Percentiles rank a stretch among this genome's conserved stretches.
These are phyloP conservation scores for Zaprionus capensis DNA, from an alignment of 1,140 invertebrate species.

Conservation along the genomic window DNA sequence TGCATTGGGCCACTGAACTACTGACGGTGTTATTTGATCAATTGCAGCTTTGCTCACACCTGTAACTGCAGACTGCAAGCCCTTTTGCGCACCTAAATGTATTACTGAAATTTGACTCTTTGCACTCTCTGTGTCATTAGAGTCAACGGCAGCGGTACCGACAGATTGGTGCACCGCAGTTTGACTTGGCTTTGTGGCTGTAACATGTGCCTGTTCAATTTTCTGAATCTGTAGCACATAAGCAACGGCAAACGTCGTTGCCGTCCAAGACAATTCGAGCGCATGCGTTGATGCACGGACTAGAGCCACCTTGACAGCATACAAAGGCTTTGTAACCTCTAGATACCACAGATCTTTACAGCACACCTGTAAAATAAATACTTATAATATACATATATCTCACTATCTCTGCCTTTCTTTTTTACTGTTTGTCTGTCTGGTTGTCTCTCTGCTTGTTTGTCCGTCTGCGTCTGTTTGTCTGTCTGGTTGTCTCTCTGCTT, in stretches of 20 bases:
- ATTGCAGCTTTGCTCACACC: background rate
- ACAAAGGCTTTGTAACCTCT: constrained; percentile 96
- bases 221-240: constrained; percentile 97
- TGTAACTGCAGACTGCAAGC: background rate
- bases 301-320: constrained; percentile 95
- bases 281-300: constrained; percentile 96
- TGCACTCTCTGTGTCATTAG: constrained; percentile 31
- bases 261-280: constrained; percentile 97
- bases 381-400: background rate
- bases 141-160: background rate
- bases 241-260: constrained; percentile 95
- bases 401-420: background rate
- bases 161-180: constrained; percentile 35
- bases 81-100: background rate
- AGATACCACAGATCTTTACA: constrained; percentile 99
- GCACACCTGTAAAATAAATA: constrained; percentile 89
- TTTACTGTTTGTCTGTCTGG: background rate
- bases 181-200: constrained; percentile 31
- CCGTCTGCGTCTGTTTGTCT: no score
- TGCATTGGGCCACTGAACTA: background rate
- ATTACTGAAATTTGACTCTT: constrained; percentile 45
- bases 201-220: constrained; percentile 88
- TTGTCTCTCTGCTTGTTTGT: no score
- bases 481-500: no score
- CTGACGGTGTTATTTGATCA: constrained; percentile 4